Conservation (phyloP, 2,888 invertebrate genomes). For the Nemapogon koenigi region DNA sequence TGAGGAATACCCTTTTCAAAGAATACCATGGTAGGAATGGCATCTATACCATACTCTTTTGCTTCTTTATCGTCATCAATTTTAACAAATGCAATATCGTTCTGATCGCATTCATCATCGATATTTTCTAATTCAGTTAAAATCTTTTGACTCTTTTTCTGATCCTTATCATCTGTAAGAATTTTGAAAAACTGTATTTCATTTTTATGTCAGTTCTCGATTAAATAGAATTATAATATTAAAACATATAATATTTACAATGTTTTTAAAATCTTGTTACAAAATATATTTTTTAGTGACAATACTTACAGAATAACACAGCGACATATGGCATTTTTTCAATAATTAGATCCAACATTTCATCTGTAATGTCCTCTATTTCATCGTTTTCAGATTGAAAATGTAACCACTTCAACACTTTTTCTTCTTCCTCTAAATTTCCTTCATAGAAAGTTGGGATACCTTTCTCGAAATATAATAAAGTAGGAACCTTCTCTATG, state of each 20-base stretch:
- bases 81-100: slow-evolving; percentile 91
- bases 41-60: slow-evolving; percentile 87
- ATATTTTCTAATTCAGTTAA: slow-evolving; percentile 87
- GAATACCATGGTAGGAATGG: slow-evolving; percentile 81
- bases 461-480: slow-evolving; percentile 83
- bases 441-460: slow-evolving; percentile 81
- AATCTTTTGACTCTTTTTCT: slow-evolving; percentile 88
- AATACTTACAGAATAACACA: slow-evolving; percentile 86
- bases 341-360: slow-evolving; percentile 90
- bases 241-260: not conserved
- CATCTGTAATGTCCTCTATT: slow-evolving; percentile 93
- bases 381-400: slow-evolving; percentile 87
- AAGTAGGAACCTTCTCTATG: slow-evolving; percentile 84
- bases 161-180: slow-evolving; percentile 84
- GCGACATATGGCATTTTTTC: slow-evolving; percentile 89
- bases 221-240: slow-evolving; percentile 24
- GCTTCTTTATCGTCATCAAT: slow-evolving; percentile 89
- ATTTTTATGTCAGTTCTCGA: slow-evolving; percentile 58
- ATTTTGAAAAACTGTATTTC: slow-evolving; percentile 53
- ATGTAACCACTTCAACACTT: slow-evolving; percentile 85
- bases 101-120: slow-evolving; percentile 92
- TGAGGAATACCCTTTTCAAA: slow-evolving; percentile 78
- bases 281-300: slow-evolving; percentile 12
- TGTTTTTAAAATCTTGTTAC: not conserved
- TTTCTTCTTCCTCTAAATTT: slow-evolving; percentile 88